phyloP scores from a whole-genome alignment of 1,140 invertebrate species.

The Stenopsyche tienmushanensis region DNA sequence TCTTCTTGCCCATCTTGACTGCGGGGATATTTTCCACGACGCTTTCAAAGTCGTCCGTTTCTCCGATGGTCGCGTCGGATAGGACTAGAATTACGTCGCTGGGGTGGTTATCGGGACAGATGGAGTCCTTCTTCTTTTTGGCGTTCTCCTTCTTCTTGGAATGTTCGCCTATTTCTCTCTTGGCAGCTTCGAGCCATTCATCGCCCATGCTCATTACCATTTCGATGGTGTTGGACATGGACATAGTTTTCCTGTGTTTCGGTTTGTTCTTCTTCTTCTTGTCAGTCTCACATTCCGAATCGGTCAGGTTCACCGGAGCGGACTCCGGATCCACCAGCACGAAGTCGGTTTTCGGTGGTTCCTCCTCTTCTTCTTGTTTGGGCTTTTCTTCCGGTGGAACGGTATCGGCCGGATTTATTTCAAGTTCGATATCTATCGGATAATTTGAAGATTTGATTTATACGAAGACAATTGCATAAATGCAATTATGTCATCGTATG shows the following conservation, averaged over 20 bases:
- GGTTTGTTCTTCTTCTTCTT: conserved; percentile 45
- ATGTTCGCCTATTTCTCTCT: conserved; percentile 50
- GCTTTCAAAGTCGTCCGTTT: conserved; percentile 36
- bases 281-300: conserved; percentile 34
- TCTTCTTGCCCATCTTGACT: conserved; percentile 48
- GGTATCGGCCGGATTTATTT: background rate
- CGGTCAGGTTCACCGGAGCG: conserved; percentile 18
- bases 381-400: background rate
- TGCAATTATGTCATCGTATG: background rate
- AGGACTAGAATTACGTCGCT: conserved; percentile 26
- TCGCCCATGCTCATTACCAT: conserved; percentile 52
- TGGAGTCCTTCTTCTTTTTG: conserved; percentile 30
- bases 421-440: conserved; percentile 19
- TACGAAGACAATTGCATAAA: background rate
- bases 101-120: background rate
- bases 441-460: conserved; percentile 1
- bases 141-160: conserved; percentile 46
- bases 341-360: conserved; percentile 12
- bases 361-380: conserved; percentile 12
- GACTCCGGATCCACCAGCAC: conserved; percentile 17
- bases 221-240: conserved; percentile 73
- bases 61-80: conserved; percentile 34
- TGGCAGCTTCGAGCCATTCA: conserved; percentile 51
- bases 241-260: conserved; percentile 75
- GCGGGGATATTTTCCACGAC: conserved; percentile 50